Evolutionary conservation across 2,797 vertebrate species (phyloP), one percentile per base, ranked within the genome.

Genomic region (Lerista edwardsae): DNA sequence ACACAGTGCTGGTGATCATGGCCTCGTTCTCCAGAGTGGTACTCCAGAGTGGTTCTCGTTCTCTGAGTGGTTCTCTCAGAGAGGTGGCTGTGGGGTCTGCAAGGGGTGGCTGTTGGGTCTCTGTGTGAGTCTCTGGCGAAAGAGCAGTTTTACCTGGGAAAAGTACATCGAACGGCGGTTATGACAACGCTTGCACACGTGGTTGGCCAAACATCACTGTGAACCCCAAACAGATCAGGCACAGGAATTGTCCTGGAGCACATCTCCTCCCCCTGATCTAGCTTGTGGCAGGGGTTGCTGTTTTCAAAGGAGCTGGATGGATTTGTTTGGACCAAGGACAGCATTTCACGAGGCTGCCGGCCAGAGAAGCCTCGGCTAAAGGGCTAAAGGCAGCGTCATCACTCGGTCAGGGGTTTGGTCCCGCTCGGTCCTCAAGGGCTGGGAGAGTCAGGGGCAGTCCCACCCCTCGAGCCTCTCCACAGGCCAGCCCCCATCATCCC

Each of bases 121-220:
- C 0, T 0, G 82, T 73, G 76, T 62, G 1, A 0, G 4, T 80
- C 77, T 83, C 91, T 64, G 90, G 76, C 31, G 89, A 85, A 6
- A 51, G 39, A 0, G 80, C 84, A 17, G 84, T 89, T 90, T 93
- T 93, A 80, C 84, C 95, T 95, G 86, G 36, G 41, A 72, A 84
- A 71, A n/a, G 27, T 62, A 89, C 83, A 75, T 83, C 89, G 87
- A 57, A 25, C 14, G 4, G 4, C 10, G 19, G 29, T n/a, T 67
- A 31, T 23, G n/a, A 47, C 2, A 55, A 55, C 3, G 51, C 10
- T 15, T 3, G 15, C 51, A 55, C 19, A 55, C 15, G 19, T 6
- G 15, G 51, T 55, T 55, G 51, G 19, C 14, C 51, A 55, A 55
- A 15, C 2, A 55, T 55, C 51, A 55, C 51, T 10, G 25, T 25